Evolutionary conservation across 2,797 vertebrate genomes (phyloP).

Genomic region (Prionace glauca): DNA sequence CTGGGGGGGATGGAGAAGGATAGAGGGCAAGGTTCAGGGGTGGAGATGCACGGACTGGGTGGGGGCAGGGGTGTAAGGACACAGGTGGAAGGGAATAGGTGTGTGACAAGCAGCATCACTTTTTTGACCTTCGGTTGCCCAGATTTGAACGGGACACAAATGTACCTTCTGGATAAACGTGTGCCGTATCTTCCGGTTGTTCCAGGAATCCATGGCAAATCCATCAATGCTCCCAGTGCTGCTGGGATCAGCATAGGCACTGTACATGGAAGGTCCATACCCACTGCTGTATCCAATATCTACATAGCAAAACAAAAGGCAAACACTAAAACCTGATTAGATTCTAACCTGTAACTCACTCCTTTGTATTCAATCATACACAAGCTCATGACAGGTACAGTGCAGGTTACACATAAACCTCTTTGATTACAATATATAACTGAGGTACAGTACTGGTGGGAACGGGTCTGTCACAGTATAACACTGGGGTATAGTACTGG

Average conservation of each 20-base stretch:
- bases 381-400: neutral
- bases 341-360: neutral
- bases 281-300: constrained; percentile 46
- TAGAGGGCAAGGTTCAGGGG: too few relatives aligned
- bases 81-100: neutral
- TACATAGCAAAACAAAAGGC: constrained; percentile 35
- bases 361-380: neutral
- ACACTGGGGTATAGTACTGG: neutral
- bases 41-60: too few relatives aligned
- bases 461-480: neutral
- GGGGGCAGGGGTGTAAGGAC: too few relatives aligned
- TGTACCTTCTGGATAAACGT: constrained; percentile 51
- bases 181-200: constrained; percentile 49
- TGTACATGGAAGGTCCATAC: constrained; percentile 45
- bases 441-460: neutral
- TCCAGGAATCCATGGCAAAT: constrained; percentile 45
- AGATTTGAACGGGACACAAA: neutral
- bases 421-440: neutral
- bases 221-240: constrained; percentile 46
- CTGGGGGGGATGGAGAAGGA: too few relatives aligned
- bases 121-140: neutral
- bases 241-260: constrained; percentile 47
- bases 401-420: neutral
- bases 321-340: neutral
- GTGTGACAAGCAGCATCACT: neutral